A percentile compares a stretch with the other conserved stretches of the same genome.
phyloP scores from a whole-genome alignment of 2,797 vertebrate species.

The Scolopax bukidnonensis region DNA sequence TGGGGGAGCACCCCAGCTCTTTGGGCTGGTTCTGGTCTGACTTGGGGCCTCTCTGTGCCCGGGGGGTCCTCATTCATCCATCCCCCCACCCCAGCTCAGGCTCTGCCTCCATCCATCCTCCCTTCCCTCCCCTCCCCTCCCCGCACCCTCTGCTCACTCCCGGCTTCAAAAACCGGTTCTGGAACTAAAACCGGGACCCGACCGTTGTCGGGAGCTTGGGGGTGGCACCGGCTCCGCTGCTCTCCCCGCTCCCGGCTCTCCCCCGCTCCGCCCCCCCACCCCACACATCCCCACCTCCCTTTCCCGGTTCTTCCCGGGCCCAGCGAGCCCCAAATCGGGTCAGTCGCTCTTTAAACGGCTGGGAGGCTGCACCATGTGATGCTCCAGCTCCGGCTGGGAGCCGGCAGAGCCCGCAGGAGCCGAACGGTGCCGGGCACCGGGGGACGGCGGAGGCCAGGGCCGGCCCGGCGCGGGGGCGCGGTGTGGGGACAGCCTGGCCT shows the following conservation, averaged over 20 bases:
- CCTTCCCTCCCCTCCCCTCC: not conserved
- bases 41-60: not conserved
- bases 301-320: not conserved
- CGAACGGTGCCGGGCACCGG: not conserved
- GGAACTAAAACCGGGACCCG: not conserved
- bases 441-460: not conserved
- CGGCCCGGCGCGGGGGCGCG: not conserved
- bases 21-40: fast-evolving
- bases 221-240: not conserved
- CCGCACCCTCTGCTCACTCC: not conserved
- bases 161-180: not conserved
- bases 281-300: too few species aligned
- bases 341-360: conserved; percentile 38
- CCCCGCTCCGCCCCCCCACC: not conserved
- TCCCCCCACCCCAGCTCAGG: not conserved
- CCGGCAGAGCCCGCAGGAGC: conserved; percentile 14
- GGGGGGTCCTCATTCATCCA: not conserved
- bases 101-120: not conserved
- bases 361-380: conserved; percentile 50
- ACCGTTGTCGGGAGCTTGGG: not conserved
- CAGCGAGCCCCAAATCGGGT: not conserved
- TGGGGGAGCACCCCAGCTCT: not conserved
- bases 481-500: not conserved
- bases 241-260: not conserved
- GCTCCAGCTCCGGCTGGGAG: not conserved